phyloP scores from a whole-genome alignment of 1,140 invertebrate species.

The Cydia pomonella region DNA sequence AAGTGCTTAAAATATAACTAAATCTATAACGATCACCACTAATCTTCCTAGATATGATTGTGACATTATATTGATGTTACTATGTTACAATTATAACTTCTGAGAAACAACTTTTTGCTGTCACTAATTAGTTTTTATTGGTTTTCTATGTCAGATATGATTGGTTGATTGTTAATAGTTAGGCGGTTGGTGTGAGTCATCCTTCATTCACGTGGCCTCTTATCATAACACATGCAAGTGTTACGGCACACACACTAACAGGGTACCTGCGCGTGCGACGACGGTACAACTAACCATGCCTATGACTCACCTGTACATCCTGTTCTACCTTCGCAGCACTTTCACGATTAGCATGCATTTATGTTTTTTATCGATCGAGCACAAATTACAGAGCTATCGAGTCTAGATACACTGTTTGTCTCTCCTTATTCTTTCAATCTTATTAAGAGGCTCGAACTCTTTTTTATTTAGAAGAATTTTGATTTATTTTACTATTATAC shows the following conservation, averaged over 20 bases:
- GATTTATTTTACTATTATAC: not conserved
- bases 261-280: constrained; percentile 71
- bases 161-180: constrained; percentile 6
- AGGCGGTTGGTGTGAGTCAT: constrained; percentile 52
- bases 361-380: constrained; percentile 40
- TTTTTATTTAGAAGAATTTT: not conserved
- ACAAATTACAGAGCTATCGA: not conserved
- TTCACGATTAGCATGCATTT: constrained; percentile 56
- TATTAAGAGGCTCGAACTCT: not conserved
- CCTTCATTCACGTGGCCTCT: constrained; percentile 64
- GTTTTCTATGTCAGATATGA: constrained; percentile 20
- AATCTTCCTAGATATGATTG: not conserved
- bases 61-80: not conserved
- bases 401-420: not conserved
- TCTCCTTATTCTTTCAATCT: not conserved
- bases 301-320: constrained; percentile 57
- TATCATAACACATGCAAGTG: constrained; percentile 59
- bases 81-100: not conserved
- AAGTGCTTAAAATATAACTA: not conserved
- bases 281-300: constrained; percentile 58
- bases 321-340: constrained; percentile 68
- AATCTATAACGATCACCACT: not conserved
- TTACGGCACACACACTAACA: constrained; percentile 51
- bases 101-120: constrained; percentile 15
- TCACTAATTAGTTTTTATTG: constrained; percentile 15